Evolutionary conservation across 2,888 invertebrate genomes (phyloP), one percentile per base, ranked within the genome.

Genomic region (Macrosiphum euphorbiae): DNA sequence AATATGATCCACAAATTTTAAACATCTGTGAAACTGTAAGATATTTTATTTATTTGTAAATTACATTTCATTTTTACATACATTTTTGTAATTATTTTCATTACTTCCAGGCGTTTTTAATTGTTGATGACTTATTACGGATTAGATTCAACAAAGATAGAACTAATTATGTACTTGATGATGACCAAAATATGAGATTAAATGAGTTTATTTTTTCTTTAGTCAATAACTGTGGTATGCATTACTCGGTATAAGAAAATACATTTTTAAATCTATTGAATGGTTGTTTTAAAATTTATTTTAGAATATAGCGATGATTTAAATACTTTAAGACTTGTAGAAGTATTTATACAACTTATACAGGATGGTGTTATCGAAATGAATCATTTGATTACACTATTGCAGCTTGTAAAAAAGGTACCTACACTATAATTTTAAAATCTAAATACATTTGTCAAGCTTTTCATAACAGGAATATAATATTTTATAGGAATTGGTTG

Each of bases 381-480:
- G 2, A 94, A 61, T 28, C 86, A 94, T 61, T 67, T 94, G 50
- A 90, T 94, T n/a, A 90, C 67, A 41, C n/a, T 87, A 86, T 67
- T 94, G 50, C 94, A 94, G 44, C 90, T 94, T 67, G 41, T 90
- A 50, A 58, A 94, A 94, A 87, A 41, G 94, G 94, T 94, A 86
- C 2, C 0, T 50, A 90, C 3, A 26, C 5, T 78, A 11, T 52
- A 61, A 35, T 88, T 50, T 28, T 44, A 91, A 7, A 52, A 47
- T 41, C 35, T 52, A 55, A 28, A 84, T 78, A 84, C 20, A 84
- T 78, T 78, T 24, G 26, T 84, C 28, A 84, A 50, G 26, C 13
- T 86, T 5, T 28, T 47, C 13, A 61, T 61, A 16, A n/a, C 67
- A 35, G 11, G 58, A 20, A 41, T 16, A 58, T 61, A 28, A 35